Conservation (phyloP, 2,888 invertebrate genomes). For the Chrysolina americana region DNA sequence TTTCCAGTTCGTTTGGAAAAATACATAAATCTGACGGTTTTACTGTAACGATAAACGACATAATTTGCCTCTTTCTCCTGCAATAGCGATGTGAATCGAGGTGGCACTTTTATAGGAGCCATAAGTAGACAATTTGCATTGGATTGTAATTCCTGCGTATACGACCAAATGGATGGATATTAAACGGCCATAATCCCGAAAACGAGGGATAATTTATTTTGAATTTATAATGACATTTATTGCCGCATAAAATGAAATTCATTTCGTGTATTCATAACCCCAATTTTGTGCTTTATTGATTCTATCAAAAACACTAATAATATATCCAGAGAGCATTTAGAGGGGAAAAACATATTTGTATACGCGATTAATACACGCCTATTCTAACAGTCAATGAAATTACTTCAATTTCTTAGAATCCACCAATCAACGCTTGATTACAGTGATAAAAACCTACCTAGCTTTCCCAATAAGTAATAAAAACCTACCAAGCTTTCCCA, state of each 20-base stretch:
- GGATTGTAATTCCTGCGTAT: slow-evolving; percentile 43
- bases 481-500: too few relatives aligned
- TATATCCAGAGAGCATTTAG: background rate
- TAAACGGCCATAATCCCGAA: slow-evolving; percentile 42
- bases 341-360: background rate
- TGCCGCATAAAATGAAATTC: slow-evolving; percentile 34
- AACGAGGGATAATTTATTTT: slow-evolving; percentile 43
- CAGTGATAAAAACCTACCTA: too few relatives aligned
- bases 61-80: background rate
- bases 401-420: too few relatives aligned
- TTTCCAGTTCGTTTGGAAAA: background rate
- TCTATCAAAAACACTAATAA: slow-evolving; percentile 3
- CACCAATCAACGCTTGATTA: too few relatives aligned
- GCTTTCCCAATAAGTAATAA: too few relatives aligned
- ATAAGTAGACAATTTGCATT: slow-evolving; percentile 43
- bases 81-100: slow-evolving; percentile 10
- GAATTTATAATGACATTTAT: slow-evolving; percentile 46
- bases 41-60: background rate
- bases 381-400: too few relatives aligned
- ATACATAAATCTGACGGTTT: slow-evolving; percentile 7
- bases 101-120: slow-evolving; percentile 35
- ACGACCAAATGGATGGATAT: slow-evolving; percentile 43
- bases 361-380: too few relatives aligned
- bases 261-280: slow-evolving; percentile 32
- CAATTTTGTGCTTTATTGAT: slow-evolving; percentile 16